Base-by-base conservation (phyloP, 2,888 invertebrate genomes). In the Erebia epiphron region DNA sequence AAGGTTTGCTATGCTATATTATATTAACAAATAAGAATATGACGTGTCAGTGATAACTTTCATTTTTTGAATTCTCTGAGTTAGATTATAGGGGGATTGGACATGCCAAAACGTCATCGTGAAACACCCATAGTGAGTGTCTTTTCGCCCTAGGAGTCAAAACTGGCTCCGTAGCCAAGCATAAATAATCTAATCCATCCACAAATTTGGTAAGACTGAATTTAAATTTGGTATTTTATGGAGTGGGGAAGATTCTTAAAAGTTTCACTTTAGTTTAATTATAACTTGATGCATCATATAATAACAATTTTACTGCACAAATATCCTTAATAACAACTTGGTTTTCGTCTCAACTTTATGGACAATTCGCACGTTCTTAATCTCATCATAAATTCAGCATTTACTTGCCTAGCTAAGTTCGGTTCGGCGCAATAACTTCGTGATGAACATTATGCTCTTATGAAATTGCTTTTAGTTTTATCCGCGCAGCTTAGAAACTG, bases 391-490 rank as follows among this genome's bases (percentile, higher is more conserved):
- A 60, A 60, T 43, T 41, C 41, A 43, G 41, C 60, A 41, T 60
- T 60, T 60, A 58, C 57, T 58, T 21, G 50, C 41, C 21, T 26
- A 46, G 16, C 26, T 63, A 71, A 68, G n/a, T 60, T 58, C 18
- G 49, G 52, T 57, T 41, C 21, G 60, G 68, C 58, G 65, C 52
- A 57, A 69, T 21, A 16, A 46, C n/a, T 66, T 41, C 50, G 21
- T 13, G 26, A 56, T 62, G 46, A 62, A 62, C 62, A 76, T 73
- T 75, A 73, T 75, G 75, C 72, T 71, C 72, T 71, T 74, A 74
- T 68, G 73, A 74, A 75, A 75, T 76, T 72, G 75, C 75, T 74
- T 76, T 70, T 74, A 73, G 75, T 75, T 76, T 75, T 73, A 75
- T 76, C 57, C 67, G 46, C n/a, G 70, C 68, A 72, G 74, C 72